phyloP scores from a whole-genome alignment of 2,888 invertebrate genomes.

The Drosophila stalkeri region DNA sequence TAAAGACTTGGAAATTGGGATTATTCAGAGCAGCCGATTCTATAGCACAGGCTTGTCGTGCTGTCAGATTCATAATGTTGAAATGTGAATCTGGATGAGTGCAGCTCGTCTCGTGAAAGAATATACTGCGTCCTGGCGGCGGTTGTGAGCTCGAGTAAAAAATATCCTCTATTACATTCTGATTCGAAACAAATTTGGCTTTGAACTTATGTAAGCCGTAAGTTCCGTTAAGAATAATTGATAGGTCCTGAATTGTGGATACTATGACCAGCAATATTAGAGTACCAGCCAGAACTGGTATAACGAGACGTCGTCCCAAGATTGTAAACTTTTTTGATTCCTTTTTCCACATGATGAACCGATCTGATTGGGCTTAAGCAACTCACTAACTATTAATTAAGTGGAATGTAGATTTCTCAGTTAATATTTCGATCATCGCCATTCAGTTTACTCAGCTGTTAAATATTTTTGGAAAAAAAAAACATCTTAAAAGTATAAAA shows the following conservation, averaged over 20 bases:
- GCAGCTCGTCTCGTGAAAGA: conserved; percentile 84
- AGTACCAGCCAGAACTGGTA: neutral
- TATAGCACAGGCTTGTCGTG: conserved; percentile 84
- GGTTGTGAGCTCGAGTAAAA: conserved; percentile 74
- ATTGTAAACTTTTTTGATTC: neutral
- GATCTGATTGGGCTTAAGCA: neutral
- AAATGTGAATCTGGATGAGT: conserved; percentile 15
- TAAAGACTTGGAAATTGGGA: conserved; percentile 81
- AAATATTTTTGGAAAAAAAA: neutral
- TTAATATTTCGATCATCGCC: neutral
- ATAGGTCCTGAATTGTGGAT: neutral
- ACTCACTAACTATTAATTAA: neutral
- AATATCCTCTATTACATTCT: conserved; percentile 67
- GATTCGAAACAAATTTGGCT: neutral
- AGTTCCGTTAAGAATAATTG: neutral
- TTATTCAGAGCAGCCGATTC: conserved; percentile 84
- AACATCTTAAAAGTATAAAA: neutral
- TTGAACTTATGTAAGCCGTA: neutral
- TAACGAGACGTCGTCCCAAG: neutral
- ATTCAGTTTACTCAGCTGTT: conserved; percentile 2
- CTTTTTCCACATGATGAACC: neutral
- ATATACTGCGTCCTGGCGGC: conserved; percentile 79
- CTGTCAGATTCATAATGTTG: conserved; percentile 69
- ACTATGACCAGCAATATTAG: neutral
- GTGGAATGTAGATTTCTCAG: neutral